phyloP scores from a whole-genome alignment of 2,888 invertebrate species.

The Temnothorax rugatulus region DNA sequence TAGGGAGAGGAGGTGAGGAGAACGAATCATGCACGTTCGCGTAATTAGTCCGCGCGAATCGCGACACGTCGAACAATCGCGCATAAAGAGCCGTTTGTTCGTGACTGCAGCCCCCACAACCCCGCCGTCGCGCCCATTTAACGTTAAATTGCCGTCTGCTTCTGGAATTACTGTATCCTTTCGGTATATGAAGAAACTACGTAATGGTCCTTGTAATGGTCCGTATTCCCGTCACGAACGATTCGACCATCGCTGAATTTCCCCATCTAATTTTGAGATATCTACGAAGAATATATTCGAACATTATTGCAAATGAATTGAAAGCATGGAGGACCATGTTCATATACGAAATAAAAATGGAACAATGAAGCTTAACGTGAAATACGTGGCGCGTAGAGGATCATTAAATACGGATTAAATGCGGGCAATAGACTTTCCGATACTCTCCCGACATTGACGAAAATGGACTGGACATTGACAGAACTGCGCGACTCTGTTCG shows the following conservation, averaged over 20 bases:
- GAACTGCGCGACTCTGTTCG: conserved; percentile 6
- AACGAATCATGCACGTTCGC: not conserved
- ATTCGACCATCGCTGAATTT: not conserved
- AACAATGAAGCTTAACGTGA: not conserved
- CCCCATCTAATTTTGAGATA: not conserved
- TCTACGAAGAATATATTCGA: not conserved
- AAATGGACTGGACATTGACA: conserved; percentile 7
- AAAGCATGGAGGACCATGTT: too few species aligned
- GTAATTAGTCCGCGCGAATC: conserved; percentile 51
- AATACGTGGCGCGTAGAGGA: not conserved
- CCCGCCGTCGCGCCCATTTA: not conserved
- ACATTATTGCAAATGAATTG: not conserved
- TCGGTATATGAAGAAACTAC: not conserved
- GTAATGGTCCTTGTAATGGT: too few species aligned
- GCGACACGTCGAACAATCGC: conserved; percentile 43
- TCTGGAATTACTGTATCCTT: conserved; percentile 10
- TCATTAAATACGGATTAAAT: not conserved
- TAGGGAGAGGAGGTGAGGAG: not conserved
- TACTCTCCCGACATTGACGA: not conserved
- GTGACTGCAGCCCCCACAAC: not conserved
- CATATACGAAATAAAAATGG: not conserved
- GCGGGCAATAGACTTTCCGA: not conserved
- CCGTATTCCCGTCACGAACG: not conserved
- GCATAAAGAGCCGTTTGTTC: conserved; percentile 39
- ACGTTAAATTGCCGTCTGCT: conserved; percentile 20